phyloP scores from a whole-genome alignment of 2,888 invertebrate species.

The Macrosiphum euphorbiae region DNA sequence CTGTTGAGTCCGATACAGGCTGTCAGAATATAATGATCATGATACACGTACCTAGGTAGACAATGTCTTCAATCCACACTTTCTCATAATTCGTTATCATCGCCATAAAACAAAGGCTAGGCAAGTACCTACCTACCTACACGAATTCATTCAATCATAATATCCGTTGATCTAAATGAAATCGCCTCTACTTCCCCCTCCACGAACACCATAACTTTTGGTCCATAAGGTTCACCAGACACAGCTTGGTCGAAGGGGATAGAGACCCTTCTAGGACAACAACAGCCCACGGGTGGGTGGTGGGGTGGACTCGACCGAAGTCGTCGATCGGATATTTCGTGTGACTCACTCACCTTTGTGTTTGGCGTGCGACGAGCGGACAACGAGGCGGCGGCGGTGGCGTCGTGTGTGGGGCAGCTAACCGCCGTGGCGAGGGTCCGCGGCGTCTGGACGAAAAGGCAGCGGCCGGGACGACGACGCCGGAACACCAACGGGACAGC shows the following conservation, averaged over 20 bases:
- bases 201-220: background rate
- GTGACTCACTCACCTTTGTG: slow-evolving; percentile 9
- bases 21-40: background rate
- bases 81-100: background rate
- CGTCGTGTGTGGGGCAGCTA: background rate
- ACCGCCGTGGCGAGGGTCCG: background rate
- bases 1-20: background rate
- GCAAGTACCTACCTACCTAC: background rate
- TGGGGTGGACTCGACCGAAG: background rate
- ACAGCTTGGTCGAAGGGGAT: background rate
- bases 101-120: background rate
- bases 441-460: background rate
- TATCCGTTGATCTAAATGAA: background rate
- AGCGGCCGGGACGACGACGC: background rate
- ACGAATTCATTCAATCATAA: background rate
- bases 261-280: background rate
- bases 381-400: background rate
- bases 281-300: background rate
- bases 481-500: background rate
- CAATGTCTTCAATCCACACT: background rate
- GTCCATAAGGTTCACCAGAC: background rate
- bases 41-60: background rate
- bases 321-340: background rate
- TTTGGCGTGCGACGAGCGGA: background rate
- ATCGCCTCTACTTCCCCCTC: background rate